Conservation (phyloP, 2,888 invertebrate species). For the Drosophila aldrichi region DNA sequence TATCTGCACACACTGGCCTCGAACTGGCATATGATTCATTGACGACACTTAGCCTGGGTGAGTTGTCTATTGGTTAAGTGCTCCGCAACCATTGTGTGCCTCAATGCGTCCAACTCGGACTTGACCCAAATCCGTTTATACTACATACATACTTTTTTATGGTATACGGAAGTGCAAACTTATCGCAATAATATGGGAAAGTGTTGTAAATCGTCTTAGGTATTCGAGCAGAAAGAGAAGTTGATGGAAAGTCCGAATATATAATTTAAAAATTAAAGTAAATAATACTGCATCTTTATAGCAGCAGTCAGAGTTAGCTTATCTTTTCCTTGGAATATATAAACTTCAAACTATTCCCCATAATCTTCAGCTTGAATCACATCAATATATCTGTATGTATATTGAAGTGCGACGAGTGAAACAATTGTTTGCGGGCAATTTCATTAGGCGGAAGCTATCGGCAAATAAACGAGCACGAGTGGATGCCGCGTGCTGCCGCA, state of each 20-base stretch:
- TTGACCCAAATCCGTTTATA: conserved; percentile 61
- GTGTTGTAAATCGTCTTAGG: background rate
- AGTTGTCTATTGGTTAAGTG: conserved; percentile 63
- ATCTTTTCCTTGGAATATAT: background rate
- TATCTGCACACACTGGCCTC: conserved; percentile 90
- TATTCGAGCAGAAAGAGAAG: background rate
- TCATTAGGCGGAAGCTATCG: conserved; percentile 55
- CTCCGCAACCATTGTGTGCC: conserved; percentile 38
- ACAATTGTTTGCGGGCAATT: conserved; percentile 66
- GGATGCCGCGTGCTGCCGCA: conserved; percentile 29
- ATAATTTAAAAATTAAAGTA: background rate
- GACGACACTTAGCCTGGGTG: conserved; percentile 90
- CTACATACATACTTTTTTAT: background rate
- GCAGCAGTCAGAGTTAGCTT: no score
- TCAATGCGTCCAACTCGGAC: conserved; percentile 29
- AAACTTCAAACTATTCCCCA: background rate
- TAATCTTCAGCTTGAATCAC: conserved; percentile 4
- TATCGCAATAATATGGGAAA: background rate
- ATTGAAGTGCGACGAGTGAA: conserved; percentile 31
- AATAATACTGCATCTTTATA: background rate
- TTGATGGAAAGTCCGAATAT: no score
- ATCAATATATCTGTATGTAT: conserved; percentile 31
- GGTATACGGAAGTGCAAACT: background rate
- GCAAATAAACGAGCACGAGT: conserved; percentile 21
- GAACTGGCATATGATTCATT: conserved; percentile 91